Conservation (phyloP, 2,797 vertebrate genomes). For the Gobio occitaniae region DNA sequence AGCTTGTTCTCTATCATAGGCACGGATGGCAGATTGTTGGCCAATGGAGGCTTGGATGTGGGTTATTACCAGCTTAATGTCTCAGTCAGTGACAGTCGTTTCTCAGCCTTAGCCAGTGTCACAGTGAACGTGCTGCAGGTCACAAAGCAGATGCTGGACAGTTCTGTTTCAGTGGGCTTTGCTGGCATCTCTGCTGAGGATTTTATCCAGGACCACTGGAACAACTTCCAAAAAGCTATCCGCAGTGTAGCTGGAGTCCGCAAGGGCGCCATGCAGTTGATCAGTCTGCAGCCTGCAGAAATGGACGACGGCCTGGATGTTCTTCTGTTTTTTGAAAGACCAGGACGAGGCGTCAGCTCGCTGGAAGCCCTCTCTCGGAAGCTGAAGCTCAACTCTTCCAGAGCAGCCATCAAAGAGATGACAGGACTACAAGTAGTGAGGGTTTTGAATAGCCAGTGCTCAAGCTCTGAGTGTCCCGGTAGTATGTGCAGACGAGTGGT, state of each 20-base stretch:
- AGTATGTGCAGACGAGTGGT: conserved; percentile 82
- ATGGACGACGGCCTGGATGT: conserved; percentile 78
- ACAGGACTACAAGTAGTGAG: conserved; percentile 79
- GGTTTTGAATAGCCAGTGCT: conserved; percentile 79
- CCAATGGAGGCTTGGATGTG: conserved; percentile 77
- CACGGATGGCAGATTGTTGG: conserved; percentile 83
- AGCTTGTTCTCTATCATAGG: conserved; percentile 81
- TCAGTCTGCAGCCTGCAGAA: conserved; percentile 82
- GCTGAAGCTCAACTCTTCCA: conserved; percentile 83
- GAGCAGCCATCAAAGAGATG: conserved; percentile 80
- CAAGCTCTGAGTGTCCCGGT: conserved; percentile 78
- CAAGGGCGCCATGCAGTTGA: conserved; percentile 78
- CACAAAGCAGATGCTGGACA: conserved; percentile 79
- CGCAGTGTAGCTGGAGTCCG: conserved; percentile 76
- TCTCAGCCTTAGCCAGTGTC: conserved; percentile 77
- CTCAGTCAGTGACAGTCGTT: conserved; percentile 84
- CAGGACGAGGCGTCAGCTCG: conserved; percentile 61
- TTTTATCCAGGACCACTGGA: conserved; percentile 86
- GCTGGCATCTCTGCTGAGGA: conserved; percentile 82
- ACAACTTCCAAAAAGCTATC: conserved; percentile 82
- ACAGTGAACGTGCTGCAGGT: conserved; percentile 80
- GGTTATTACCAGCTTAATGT: conserved; percentile 85
- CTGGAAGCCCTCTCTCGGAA: conserved; percentile 78
- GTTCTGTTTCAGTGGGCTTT: conserved; percentile 78
- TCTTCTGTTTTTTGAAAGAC: conserved; percentile 78